phyloP scores from a whole-genome alignment of 2,797 vertebrate species.

The Melanogrammus aeglefinus region DNA sequence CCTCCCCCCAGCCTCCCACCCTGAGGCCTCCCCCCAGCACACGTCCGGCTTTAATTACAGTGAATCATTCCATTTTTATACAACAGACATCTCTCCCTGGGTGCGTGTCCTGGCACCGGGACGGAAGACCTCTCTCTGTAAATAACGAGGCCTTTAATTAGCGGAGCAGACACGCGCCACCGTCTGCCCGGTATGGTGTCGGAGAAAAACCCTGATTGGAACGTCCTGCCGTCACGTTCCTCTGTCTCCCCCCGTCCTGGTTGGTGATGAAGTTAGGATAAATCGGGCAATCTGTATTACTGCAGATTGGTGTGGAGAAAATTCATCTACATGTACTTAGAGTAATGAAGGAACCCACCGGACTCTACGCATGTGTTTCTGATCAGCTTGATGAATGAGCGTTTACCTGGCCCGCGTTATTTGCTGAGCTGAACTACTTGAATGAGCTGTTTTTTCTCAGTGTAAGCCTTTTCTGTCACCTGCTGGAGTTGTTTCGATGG shows the following conservation, averaged over 20 bases:
- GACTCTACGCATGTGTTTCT: not conserved
- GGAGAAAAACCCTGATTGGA: not conserved
- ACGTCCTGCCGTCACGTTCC: not conserved
- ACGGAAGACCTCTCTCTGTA: not conserved
- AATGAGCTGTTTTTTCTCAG: not conserved
- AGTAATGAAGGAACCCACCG: not conserved
- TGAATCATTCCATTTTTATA: no score
- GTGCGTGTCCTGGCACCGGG: not conserved
- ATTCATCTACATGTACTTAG: not conserved
- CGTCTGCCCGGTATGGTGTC: not conserved
- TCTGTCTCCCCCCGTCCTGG: not conserved
- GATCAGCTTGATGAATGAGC: not conserved
- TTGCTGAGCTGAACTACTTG: not conserved
- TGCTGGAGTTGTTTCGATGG: not conserved
- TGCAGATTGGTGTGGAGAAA: not conserved
- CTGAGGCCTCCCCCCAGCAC: no score
- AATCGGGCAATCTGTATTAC: not conserved
- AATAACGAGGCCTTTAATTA: not conserved
- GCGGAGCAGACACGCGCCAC: not conserved
- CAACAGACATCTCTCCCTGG: not conserved
- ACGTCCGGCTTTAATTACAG: no score
- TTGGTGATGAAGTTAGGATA: not conserved
- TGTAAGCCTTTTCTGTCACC: not conserved
- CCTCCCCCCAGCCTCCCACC: no score
- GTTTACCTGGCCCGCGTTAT: not conserved